Conservation (phyloP, 2,888 invertebrate genomes). For the Formica aserva region DNA sequence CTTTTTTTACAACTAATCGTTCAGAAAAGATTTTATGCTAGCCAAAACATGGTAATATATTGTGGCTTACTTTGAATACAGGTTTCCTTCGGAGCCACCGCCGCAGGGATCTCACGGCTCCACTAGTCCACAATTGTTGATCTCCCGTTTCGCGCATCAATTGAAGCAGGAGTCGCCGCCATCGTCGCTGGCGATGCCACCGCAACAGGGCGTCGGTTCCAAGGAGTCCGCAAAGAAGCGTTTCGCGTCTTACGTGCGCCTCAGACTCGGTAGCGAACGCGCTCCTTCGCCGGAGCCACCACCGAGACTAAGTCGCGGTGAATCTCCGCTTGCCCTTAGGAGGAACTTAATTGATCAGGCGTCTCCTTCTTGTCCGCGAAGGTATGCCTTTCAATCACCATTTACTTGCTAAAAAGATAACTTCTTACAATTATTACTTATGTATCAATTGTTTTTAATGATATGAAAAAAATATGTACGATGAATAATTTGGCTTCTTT, state of each 20-base stretch:
- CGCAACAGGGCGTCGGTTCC: slow-evolving; percentile 70
- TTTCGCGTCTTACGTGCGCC: slow-evolving; percentile 93
- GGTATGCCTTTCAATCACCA: slow-evolving; percentile 72
- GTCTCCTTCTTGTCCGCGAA: slow-evolving; percentile 85
- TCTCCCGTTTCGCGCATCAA: slow-evolving; percentile 84
- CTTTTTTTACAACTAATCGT: background rate
- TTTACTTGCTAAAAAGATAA: slow-evolving; percentile 3
- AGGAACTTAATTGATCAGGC: slow-evolving; percentile 88
- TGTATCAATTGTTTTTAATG: background rate
- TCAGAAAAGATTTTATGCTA: background rate
- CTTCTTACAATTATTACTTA: background rate
- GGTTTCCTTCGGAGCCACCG: slow-evolving; percentile 84
- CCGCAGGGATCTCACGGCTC: slow-evolving; percentile 81
- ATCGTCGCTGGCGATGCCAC: slow-evolving; percentile 76
- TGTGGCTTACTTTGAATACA: slow-evolving; percentile 54
- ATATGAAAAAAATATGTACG: background rate
- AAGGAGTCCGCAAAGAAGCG: slow-evolving; percentile 89
- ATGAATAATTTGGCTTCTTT: background rate
- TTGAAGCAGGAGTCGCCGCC: slow-evolving; percentile 82
- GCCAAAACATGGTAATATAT: background rate
- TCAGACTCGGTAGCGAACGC: slow-evolving; percentile 89
- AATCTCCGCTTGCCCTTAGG: slow-evolving; percentile 87
- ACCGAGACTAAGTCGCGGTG: slow-evolving; percentile 83
- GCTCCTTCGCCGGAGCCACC: slow-evolving; percentile 85
- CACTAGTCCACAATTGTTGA: slow-evolving; percentile 82